Evolutionary conservation across 1,140 invertebrate species (phyloP), one percentile per base, ranked within the genome.

Genomic region (Micrasema minimum): DNA sequence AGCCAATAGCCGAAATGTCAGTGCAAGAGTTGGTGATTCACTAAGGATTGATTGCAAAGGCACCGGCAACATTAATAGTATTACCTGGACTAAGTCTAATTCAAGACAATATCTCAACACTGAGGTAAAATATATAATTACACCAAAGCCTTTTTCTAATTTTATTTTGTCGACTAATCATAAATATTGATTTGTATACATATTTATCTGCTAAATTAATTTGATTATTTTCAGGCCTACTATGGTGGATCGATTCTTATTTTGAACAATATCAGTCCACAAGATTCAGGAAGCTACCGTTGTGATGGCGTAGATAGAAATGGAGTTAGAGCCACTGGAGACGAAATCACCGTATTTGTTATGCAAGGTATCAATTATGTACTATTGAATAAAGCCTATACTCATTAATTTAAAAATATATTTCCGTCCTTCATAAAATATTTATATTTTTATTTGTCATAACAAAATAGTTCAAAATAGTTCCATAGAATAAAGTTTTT

Each of bases 201-300:
- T 16, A 14, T 45, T 45, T 14, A 45, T 45, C 18, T 16, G n/a
- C n/a, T 45, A 16, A 16, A 45, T 45, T n/a, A 45, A 14, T 45
- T n/a, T 51, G 20, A 23, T 22, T 1, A 23, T 12, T 31, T 51
- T 51, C 26, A 51, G 50, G 9, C 22, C 1, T 12, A 11, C 12
- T 9, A 9, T n/a, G 50, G 26, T 43, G 37, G 37, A 22, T 62
- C 57, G 2, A 23, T 12, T 3, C 23, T 62, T 22, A 11, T 62
- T 12, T 23, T 62, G 57, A 23, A 14, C 18, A 62, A 45, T 12
- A 16, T 62, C 20, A 22, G 18, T 11, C 57, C 16, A 6, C 57
- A 85, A 18, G 88, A 90, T 77, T 80, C 82, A 23, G 89, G 88
- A 11, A 72, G 83, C 3, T 91, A 90, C 76, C 79, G 87, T 51